Conservation (phyloP, 2,888 invertebrate species). For the Noctua pronuba region DNA sequence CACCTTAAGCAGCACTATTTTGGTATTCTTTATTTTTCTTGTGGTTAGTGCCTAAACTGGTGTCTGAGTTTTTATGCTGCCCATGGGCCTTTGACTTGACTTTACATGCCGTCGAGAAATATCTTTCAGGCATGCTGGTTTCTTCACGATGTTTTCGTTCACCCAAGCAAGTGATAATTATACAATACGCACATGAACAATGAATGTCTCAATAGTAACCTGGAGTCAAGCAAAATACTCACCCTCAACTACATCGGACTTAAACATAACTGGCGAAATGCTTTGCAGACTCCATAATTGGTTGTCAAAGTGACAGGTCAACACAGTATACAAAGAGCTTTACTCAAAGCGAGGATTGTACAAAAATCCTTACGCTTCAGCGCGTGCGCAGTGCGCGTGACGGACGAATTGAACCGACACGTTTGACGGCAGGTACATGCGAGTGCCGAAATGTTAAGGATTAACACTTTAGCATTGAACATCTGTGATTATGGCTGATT, state of each 20-base stretch:
- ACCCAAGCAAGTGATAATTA: too few species aligned
- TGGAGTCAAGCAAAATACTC: neutral
- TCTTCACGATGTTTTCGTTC: too few species aligned
- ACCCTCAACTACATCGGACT: neutral
- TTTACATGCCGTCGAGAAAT: too few species aligned
- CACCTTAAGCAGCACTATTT: neutral
- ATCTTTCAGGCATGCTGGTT: too few species aligned
- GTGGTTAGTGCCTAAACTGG: too few species aligned
- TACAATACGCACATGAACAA: too few species aligned
- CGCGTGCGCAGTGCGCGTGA: constrained; percentile 81
- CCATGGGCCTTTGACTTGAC: too few species aligned
- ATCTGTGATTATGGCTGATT: neutral
- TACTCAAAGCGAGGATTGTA: constrained; percentile 79
- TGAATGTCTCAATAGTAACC: too few species aligned
- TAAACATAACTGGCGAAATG: neutral
- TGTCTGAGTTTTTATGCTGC: too few species aligned
- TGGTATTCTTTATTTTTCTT: too few species aligned
- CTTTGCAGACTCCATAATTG: neutral
- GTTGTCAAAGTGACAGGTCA: constrained; percentile 28
- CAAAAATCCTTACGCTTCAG: constrained; percentile 84
- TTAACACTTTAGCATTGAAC: neutral
- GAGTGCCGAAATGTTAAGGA: constrained; percentile 40
- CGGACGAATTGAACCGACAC: constrained; percentile 75
- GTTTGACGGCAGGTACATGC: constrained; percentile 68
- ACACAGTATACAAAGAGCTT: constrained; percentile 70